Percentiles rank a stretch among this genome's conserved stretches.
Conservation (phyloP, 2,113 vertebrate species). For the Pungitius pungitius region DNA sequence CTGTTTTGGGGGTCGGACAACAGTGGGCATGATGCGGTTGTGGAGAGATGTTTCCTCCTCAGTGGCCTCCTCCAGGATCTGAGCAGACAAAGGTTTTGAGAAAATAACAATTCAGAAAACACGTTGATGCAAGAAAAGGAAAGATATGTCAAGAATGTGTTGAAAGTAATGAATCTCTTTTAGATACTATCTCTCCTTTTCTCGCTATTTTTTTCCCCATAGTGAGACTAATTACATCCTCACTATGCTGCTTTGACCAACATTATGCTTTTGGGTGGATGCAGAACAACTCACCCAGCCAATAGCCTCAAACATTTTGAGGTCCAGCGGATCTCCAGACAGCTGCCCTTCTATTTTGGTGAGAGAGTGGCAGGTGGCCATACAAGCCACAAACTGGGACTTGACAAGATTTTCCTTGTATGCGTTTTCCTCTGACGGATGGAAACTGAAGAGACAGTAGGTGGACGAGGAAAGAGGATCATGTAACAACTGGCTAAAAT, state of each 20-base stretch:
- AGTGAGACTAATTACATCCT: neutral
- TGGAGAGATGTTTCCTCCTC: slow-evolving; percentile 97
- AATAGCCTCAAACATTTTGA: slow-evolving; percentile 98
- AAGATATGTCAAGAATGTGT: neutral
- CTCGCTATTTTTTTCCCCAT: neutral
- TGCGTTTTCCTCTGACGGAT: slow-evolving; percentile 87
- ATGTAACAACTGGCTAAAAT: neutral
- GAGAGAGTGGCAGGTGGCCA: slow-evolving; percentile 98
- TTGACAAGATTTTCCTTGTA: slow-evolving; percentile 89
- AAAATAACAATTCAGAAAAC: neutral
- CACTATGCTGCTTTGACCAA: neutral
- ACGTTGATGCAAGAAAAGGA: neutral
- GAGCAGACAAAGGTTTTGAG: neutral
- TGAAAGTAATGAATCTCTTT: neutral
- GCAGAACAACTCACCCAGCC: slow-evolving; percentile 89
- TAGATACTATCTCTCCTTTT: neutral
- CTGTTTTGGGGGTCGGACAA: slow-evolving; percentile 93
- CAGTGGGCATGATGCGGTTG: slow-evolving; percentile 96
- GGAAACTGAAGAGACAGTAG: slow-evolving; percentile 82
- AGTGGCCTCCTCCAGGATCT: slow-evolving; percentile 96
- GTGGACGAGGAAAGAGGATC: neutral
- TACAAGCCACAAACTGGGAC: slow-evolving; percentile 94
- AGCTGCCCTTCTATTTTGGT: slow-evolving; percentile 96
- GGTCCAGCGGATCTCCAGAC: slow-evolving; percentile 95
- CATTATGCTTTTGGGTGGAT: slow-evolving; percentile 7